Base-by-base conservation (phyloP, 2,113 vertebrate genomes). In the Entosphenus tridentatus region DNA sequence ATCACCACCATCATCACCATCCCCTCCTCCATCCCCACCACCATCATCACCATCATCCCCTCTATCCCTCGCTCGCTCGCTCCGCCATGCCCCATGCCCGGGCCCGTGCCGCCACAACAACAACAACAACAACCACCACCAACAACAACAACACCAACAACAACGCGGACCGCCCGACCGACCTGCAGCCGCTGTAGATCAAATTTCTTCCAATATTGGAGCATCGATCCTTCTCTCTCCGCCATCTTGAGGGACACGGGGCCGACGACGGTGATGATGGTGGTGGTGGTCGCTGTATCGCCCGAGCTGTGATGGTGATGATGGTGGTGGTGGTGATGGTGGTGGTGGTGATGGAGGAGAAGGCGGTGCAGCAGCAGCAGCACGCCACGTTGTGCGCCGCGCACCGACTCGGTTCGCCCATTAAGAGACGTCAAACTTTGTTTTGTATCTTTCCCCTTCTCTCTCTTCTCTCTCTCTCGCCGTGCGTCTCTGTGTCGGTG, bases 241-340 rank as follows among this genome's bases (percentile, higher is more conserved):
- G 89, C 89, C 89, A 95, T 95, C 87, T 95, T 95, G 85, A 83
- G 88, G 86, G 85, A 85, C 82, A 85, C 83, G 81, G 85, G 83
- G 80, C 84, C 81, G 82, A 79, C 81, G 80, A 75, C 72, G 75
- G 70, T 72, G 73, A 65, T 71, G 75, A 73, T 75, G 76, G 73
- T 71, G 77, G 72, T 73, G 17, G 69, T 57, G 70, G 10, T 21
- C 62, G 62, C 62, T 21, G 10, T 21, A 10, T 21, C 62, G 62
- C 10, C 62, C 21, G n/a, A n/a, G 62, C 62, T 21, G 21, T 16
- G 62, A 10, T 21, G 62, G 21, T 65, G n/a, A 9, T 65, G n/a
- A 9, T 21, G n/a, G 2, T n/a, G 62, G 1, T n/a, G 21, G 10
- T 21, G 18, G 14, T n/a, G 18, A 1, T n/a, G 14, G 8, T 65